phyloP scores from a whole-genome alignment of 1,140 invertebrate species.

The Drosophila jambulina region DNA sequence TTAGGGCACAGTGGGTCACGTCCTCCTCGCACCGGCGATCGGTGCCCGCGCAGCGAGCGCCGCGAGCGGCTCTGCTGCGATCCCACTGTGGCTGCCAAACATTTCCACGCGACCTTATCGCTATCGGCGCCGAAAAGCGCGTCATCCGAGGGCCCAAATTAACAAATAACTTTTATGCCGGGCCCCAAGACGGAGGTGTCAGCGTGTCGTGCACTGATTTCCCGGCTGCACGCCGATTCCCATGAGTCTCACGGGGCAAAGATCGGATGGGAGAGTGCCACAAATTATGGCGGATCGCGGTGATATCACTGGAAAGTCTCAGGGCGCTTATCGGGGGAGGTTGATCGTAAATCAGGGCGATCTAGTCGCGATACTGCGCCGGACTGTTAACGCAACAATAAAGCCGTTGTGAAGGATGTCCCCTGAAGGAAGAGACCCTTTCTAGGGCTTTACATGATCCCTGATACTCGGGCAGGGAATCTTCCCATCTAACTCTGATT shows the following conservation, averaged over 20 bases:
- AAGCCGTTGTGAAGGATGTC: neutral
- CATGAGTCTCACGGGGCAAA: neutral
- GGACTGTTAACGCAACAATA: neutral
- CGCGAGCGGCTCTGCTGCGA: no score
- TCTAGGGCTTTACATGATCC: no score
- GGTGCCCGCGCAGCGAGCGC: neutral
- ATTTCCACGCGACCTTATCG: slow-evolving; percentile 43
- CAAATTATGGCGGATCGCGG: neutral
- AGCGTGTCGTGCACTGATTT: slow-evolving; percentile 15
- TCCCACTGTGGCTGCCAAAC: slow-evolving; percentile 6
- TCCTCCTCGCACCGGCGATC: neutral
- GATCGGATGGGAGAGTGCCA: neutral
- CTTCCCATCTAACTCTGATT: no score
- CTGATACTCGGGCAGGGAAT: no score
- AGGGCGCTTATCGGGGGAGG: neutral
- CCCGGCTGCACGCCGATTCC: neutral
- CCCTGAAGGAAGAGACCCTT: neutral
- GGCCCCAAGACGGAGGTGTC: neutral
- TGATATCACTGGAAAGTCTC: slow-evolving; percentile 23
- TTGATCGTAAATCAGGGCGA: slow-evolving; percentile 23
- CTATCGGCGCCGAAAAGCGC: slow-evolving; percentile 7
- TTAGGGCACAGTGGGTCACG: slow-evolving; percentile 7
- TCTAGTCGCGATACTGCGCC: slow-evolving; percentile 4
- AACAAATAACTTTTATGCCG: neutral
- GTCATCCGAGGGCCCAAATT: slow-evolving; percentile 13